Conservation (phyloP, 2,113 vertebrate genomes). For the Marmota flaviventris region DNA sequence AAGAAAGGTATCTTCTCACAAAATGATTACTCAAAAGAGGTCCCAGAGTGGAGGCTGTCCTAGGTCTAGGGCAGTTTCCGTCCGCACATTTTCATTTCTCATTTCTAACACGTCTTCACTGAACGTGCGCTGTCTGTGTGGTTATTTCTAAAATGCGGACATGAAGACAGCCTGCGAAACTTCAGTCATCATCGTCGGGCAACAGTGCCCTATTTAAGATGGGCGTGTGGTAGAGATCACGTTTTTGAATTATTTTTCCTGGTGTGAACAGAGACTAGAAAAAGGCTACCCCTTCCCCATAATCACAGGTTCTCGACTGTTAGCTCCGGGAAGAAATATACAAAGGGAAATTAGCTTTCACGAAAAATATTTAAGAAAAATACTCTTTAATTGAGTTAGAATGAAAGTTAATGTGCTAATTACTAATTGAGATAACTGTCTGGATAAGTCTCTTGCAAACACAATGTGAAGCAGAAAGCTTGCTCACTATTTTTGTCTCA, state of each 20-base stretch:
- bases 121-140: background rate
- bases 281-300: background rate
- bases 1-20: conserved; percentile 32
- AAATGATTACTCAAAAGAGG: conserved; percentile 20
- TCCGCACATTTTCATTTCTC: background rate
- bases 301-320: conserved; percentile 42
- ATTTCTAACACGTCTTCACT: background rate
- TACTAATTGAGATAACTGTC: conserved; percentile 58
- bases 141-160: background rate
- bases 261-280: background rate
- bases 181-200: background rate
- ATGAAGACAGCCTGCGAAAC: background rate
- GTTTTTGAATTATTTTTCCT: conserved; percentile 29
- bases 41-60: background rate
- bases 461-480: background rate
- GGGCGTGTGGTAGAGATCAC: background rate
- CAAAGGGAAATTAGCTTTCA: conserved; percentile 68
- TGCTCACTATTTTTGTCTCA: background rate
- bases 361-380: conserved; percentile 72
- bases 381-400: conserved; percentile 63
- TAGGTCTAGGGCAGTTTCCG: background rate
- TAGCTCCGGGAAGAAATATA: conserved; percentile 45
- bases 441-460: conserved; percentile 23
- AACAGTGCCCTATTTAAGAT: background rate
- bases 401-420: conserved; percentile 57